Base-by-base conservation (phyloP, 2,888 invertebrate species). In the Tupiocoris notatus region DNA sequence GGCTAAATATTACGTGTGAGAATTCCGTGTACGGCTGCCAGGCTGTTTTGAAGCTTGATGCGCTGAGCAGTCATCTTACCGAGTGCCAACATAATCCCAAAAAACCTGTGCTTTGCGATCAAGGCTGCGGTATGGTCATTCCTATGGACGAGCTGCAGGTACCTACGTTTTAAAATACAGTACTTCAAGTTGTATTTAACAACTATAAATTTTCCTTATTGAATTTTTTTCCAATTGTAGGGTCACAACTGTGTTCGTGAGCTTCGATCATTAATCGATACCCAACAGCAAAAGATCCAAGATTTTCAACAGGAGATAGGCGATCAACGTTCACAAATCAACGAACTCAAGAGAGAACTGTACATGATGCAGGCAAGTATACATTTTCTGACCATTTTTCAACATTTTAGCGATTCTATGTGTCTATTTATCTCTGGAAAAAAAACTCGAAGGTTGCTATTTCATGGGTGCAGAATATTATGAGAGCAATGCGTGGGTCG, bases 81-180 rank as follows among this genome's bases (percentile, higher is more conserved):
- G 96, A 96, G 85, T 98, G 98, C 86, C 92, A 92, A 85, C 92
- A 90, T 83, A 98, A 98, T 85, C 97, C 97, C 0, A 96, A 96
- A 85, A 88, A 95, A 82, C 96, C 96, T 17, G 89, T 96, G 82
- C 92, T 93, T 57, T 98, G 97, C 84, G 96, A 96, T 82, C 91
- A 92, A 80, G 97, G 97, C 20, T 98, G 97, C 83, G 96, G 96
- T 21, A 88, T 96, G 65, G 91, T 96, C 74, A 93, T 97, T 82
- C 96, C 97, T 9, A 97, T 96, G 86, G 96, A 97, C 85, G 96
- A 96, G 85, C 84, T 96, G 0, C 92, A 93, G 84, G 87, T 87
- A 21, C 1, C 6, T 56, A 16, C 12, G n/a, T n/a, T n/a, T n/a
- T n/a, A n/a, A n/a, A n/a, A n/a, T n/a, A n/a, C n/a, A n/a, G n/a